phyloP scores from a whole-genome alignment of 2,113 vertebrate genomes.

The Acinonyx jubatus region DNA sequence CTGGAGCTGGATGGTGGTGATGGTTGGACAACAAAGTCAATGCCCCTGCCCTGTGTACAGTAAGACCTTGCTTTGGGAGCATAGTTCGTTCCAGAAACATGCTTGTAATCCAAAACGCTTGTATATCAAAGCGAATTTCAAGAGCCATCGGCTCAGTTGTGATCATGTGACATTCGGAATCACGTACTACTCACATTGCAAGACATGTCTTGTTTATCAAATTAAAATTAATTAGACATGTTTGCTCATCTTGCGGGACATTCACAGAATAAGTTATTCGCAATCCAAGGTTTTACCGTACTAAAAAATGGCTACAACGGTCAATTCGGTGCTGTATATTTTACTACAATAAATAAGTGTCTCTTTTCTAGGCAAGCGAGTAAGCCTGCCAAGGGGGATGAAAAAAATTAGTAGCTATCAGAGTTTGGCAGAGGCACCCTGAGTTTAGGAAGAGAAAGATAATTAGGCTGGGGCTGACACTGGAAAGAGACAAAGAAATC shows the following conservation, averaged over 20 bases:
- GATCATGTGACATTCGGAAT: too few relatives aligned
- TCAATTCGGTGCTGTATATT: not conserved
- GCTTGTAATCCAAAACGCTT: too few relatives aligned
- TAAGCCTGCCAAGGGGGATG: not conserved
- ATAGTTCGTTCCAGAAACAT: too few relatives aligned
- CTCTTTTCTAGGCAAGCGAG: not conserved
- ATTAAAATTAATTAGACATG: too few relatives aligned
- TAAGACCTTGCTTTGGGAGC: too few relatives aligned
- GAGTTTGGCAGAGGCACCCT: not conserved
- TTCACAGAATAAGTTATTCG: too few relatives aligned
- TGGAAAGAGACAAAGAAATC: constrained; percentile 49
- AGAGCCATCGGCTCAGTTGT: too few relatives aligned
- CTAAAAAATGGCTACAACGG: not conserved
- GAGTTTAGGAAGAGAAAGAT: constrained; percentile 22
- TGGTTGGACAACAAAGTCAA: not conserved
- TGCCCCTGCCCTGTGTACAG: not conserved
- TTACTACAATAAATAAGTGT: not conserved
- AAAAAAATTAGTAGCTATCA: constrained; percentile 19
- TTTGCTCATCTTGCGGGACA: too few relatives aligned
- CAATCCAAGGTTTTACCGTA: not conserved
- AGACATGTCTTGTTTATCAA: too few relatives aligned
- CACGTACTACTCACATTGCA: too few relatives aligned
- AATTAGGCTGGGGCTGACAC: not conserved
- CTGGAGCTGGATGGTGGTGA: not conserved
- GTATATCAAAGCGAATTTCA: too few relatives aligned